Evolutionary conservation across 1,140 invertebrate species (phyloP).

Genomic region (Hypothenemus hampei): DNA sequence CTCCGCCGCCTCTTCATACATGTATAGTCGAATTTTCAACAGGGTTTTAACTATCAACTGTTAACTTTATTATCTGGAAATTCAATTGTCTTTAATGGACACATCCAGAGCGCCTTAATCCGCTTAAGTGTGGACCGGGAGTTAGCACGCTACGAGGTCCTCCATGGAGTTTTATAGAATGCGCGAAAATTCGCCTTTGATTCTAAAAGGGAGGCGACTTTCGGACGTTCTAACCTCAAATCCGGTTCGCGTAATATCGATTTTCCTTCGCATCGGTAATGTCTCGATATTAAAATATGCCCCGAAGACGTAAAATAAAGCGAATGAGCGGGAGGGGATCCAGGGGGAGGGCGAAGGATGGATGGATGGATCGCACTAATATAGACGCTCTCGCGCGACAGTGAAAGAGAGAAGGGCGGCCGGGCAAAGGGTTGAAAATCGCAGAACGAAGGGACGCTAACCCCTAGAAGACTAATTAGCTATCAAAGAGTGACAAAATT

Average conservation of each 20-base stretch:
- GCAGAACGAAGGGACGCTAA: conserved; percentile 40
- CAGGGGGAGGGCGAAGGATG: too few relatives aligned
- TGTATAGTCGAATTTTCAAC: conserved; percentile 33
- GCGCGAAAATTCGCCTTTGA: conserved; percentile 16
- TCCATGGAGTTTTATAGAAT: conserved; percentile 20
- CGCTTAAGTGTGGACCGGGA: conserved; percentile 17
- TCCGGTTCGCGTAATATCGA: too few relatives aligned
- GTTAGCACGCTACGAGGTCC: conserved; percentile 26
- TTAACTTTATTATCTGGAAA: conserved; percentile 34
- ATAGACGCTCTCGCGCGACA: conserved; percentile 13
- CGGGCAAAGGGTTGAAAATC: conserved; percentile 41
- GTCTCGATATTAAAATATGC: conserved; percentile 25
- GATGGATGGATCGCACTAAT: too few relatives aligned
- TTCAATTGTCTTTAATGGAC: conserved; percentile 37
- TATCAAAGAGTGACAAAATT: conserved; percentile 45
- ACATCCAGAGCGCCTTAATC: conserved; percentile 25
- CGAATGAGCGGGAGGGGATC: too few relatives aligned
- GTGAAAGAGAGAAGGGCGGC: conserved; percentile 17
- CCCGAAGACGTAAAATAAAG: conserved; percentile 20
- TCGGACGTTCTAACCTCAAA: too few relatives aligned
- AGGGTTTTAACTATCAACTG: conserved; percentile 36
- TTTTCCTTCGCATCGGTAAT: conserved; percentile 17
- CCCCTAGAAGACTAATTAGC: conserved; percentile 43
- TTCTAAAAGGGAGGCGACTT: too few relatives aligned
- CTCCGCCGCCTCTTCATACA: too few relatives aligned